Conservation (phyloP, 2,797 vertebrate genomes). For the Anguilla megastoma region DNA sequence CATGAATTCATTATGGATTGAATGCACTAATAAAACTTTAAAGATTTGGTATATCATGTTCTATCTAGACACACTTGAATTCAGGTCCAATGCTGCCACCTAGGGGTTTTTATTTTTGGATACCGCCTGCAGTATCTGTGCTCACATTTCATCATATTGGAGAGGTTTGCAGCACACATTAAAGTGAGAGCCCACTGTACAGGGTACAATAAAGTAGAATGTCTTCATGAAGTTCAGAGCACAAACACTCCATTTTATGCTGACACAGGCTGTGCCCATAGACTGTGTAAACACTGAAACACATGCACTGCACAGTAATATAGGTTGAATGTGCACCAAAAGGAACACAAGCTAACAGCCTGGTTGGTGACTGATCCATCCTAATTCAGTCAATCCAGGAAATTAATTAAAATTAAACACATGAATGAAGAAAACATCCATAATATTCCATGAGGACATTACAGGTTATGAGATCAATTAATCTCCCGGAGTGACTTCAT, state of each 20-base stretch:
- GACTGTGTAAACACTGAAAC: background rate
- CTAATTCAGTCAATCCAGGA: too few species aligned
- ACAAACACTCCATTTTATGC: background rate
- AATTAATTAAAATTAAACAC: too few species aligned
- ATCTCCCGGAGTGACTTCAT: too few species aligned
- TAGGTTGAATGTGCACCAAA: background rate
- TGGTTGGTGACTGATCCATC: too few species aligned
- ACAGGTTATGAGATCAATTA: too few species aligned
- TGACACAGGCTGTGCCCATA: background rate
- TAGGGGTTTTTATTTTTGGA: constrained; percentile 22
- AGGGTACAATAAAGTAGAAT: background rate
- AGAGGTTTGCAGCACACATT: background rate
- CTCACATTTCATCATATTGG: background rate
- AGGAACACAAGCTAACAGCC: background rate
- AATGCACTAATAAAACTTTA: background rate
- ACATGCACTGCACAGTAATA: background rate
- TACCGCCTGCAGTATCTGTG: background rate
- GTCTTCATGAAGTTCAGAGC: background rate
- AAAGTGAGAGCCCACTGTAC: background rate
- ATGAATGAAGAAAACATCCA: too few species aligned
- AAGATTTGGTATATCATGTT: background rate
- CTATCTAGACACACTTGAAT: background rate
- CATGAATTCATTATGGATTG: background rate
- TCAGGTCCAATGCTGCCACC: background rate
- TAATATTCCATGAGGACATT: too few species aligned